phyloP scores from a whole-genome alignment of 1,140 invertebrate genomes.

The Trachymyrmex cornetzi region DNA sequence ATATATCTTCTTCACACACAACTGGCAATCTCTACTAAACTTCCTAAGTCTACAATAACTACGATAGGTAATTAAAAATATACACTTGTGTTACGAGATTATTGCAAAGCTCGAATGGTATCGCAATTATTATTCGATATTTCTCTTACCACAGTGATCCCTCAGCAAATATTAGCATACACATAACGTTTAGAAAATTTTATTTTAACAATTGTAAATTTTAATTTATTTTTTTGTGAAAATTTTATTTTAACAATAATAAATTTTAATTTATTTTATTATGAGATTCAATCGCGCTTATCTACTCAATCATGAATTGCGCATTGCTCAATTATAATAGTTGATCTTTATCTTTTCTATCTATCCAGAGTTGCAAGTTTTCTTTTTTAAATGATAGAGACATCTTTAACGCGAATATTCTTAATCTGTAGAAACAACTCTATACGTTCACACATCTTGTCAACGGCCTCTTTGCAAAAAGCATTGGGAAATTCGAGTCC shows the following conservation, averaged over 20 bases:
- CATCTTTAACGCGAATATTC: slow-evolving; percentile 8
- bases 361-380: neutral
- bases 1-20: slow-evolving; percentile 54
- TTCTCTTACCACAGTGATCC: neutral
- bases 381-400: neutral
- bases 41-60: slow-evolving; percentile 58
- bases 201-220: no score
- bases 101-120: neutral
- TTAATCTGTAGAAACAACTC: slow-evolving; percentile 75
- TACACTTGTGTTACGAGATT: slow-evolving; percentile 43
- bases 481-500: slow-evolving; percentile 79
- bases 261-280: neutral
- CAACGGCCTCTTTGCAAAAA: slow-evolving; percentile 82
- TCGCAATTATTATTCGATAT: slow-evolving; percentile 5
- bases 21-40: slow-evolving; percentile 62
- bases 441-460: slow-evolving; percentile 81
- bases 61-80: slow-evolving; percentile 69
- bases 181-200: no score
- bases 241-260: slow-evolving; percentile 16
- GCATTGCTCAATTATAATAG: slow-evolving; percentile 13
- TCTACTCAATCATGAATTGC: neutral
- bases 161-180: neutral
- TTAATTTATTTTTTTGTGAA: neutral
- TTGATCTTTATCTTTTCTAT: neutral
- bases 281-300: slow-evolving; percentile 1